Conservation (phyloP, 1,140 invertebrate species). For the Pseudomyrmex dendroicus region DNA sequence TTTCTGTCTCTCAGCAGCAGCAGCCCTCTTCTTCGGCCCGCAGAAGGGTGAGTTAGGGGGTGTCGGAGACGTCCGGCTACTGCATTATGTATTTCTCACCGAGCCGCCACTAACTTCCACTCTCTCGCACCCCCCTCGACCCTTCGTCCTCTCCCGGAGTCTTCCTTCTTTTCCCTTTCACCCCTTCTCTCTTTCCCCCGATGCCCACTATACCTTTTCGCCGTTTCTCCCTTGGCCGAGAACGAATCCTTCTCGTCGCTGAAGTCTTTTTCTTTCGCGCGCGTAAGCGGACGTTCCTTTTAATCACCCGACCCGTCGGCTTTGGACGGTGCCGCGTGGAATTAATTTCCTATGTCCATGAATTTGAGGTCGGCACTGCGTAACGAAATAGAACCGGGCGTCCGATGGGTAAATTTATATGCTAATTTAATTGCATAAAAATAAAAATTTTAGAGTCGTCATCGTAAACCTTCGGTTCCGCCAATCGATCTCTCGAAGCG, state of each 20-base stretch:
- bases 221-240: constrained; percentile 11
- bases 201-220: constrained; percentile 30
- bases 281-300: constrained; percentile 42
- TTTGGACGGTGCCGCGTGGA: constrained; percentile 1
- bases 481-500: not conserved
- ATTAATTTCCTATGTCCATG: constrained; percentile 39
- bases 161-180: constrained; percentile 43
- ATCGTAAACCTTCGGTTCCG: not conserved
- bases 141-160: constrained; percentile 1
- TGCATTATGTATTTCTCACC: constrained; percentile 85
- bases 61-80: constrained; percentile 85
- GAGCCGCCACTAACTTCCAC: constrained; percentile 76
- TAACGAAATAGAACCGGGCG: not conserved
- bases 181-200: constrained; percentile 9
- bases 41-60: constrained; percentile 77
- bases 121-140: constrained; percentile 33
- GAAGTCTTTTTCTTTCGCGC: constrained; percentile 34
- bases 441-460: not conserved
- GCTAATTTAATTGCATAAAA: not conserved
- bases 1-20: not conserved
- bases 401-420: constrained; percentile 2
- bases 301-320: constrained; percentile 45
- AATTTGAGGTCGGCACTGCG: not conserved
- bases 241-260: constrained; percentile 23
- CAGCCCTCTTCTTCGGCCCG: constrained; percentile 58